These are phyloP conservation scores for Papilio xuthus DNA, from an alignment of 1,140 invertebrate genomes.

Conservation along the genomic window DNA sequence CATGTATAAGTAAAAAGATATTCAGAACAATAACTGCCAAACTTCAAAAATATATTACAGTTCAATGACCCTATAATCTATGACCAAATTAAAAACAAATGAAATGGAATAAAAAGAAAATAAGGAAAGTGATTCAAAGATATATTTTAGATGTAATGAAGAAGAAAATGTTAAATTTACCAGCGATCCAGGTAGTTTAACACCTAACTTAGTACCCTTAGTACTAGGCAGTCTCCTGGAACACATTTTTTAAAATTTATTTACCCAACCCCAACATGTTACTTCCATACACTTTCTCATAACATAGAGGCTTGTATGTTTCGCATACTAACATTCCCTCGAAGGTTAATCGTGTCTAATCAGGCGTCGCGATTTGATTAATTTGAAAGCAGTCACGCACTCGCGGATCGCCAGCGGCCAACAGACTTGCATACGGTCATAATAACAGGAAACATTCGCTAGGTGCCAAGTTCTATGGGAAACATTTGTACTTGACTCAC, in stretches of 20 bases:
- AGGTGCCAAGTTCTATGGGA: conserved; percentile 37
- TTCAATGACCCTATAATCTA: not conserved
- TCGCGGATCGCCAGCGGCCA: conserved; percentile 45
- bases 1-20: not conserved
- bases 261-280: conserved; percentile 1
- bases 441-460: conserved; percentile 41
- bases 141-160: no score
- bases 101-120: no score
- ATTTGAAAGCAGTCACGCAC: conserved; percentile 59
- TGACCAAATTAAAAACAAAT: no score
- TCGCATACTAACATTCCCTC: conserved; percentile 45
- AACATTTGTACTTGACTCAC: conserved; percentile 16
- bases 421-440: conserved; percentile 51
- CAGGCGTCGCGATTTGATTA: conserved; percentile 59
- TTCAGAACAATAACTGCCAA: not conserved
- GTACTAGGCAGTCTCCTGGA: no score
- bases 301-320: conserved; percentile 39
- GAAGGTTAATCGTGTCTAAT: conserved; percentile 52
- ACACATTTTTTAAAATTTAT: not conserved
- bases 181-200: no score
- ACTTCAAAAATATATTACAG: not conserved
- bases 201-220: no score
- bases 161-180: no score
- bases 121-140: no score
- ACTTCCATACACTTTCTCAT: conserved; percentile 11